Evolutionary conservation across 2,797 vertebrate species (phyloP), one percentile per base, ranked within the genome.

Genomic region (Bucorvus abyssinicus): DNA sequence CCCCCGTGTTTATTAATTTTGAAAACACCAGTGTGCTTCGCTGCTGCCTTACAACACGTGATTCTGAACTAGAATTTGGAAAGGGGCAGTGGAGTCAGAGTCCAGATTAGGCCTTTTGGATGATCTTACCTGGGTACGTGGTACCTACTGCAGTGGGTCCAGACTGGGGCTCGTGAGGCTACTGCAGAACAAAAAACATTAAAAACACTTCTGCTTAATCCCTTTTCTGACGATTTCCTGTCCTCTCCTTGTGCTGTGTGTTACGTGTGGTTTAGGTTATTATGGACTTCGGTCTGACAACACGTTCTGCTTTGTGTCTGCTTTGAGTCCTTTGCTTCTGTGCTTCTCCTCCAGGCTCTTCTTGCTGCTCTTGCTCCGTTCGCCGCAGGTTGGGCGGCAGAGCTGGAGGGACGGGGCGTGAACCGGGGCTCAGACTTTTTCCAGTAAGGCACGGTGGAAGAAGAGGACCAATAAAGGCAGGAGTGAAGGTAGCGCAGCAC

Each of bases 71-170:
- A 30, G 34, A 19, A 22, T 60, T 81, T 85, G 71, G 56, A 69
- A 83, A 49, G 29, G 42, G 19, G 27, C 7, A 7, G 23, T 18
- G 56, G 45, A 68, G 44, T 80, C 36, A 32, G 52, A 45, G 53
- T 64, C 34, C 30, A 57, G 1, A 32, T 57, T 27, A 32, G 30
- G 14, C 38, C 14, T 76, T 75, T 50, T 36, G 50, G 40, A 44
- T 55, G 15, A 36, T 22, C 14, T 47, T 70, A 38, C 19, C 64
- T 56, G 7, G 1, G 1, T 8, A 3, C 0, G 0, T 68, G 19
- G 18, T 61, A n/a, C 32, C 52, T 57, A 4, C 50, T 5, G 0
- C 12, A 3, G 0, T 67, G 52, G 64, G 65, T 59, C n/a, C 19
- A 24, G 64, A 21, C 20, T 23, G 65, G 44, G 65, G 44, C 32